phyloP scores from a whole-genome alignment of 2,797 vertebrate species.

The Taenioides sp. region DNA sequence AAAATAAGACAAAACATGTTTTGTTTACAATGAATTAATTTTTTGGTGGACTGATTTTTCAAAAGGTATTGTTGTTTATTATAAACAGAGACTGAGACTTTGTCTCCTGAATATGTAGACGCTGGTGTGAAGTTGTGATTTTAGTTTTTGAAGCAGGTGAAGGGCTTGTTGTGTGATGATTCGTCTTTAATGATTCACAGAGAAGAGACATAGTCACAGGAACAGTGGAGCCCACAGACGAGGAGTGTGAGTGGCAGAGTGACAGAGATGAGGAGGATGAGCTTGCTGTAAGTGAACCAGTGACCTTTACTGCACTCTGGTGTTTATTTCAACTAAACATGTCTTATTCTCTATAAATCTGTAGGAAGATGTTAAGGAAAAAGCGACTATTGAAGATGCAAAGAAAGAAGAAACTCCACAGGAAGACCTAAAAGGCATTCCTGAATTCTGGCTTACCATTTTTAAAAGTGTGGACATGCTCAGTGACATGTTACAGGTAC shows the following conservation, averaged over 20 bases:
- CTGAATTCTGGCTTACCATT: constrained; percentile 98
- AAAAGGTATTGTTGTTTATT: no score
- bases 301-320: background rate
- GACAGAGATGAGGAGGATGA: constrained; percentile 93
- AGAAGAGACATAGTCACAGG: constrained; percentile 90
- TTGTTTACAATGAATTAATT: background rate
- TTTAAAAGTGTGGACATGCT: constrained; percentile 97
- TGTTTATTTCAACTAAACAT: background rate
- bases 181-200: constrained; percentile 58
- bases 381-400: constrained; percentile 87
- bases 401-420: constrained; percentile 81
- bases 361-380: constrained; percentile 90
- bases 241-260: constrained; percentile 93
- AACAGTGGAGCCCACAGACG: constrained; percentile 90
- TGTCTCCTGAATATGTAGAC: no score
- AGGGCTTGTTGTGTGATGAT: background rate
- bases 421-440: constrained; percentile 88
- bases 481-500: constrained; percentile 90
- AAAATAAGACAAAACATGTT: background rate
- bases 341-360: background rate
- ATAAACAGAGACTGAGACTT: no score
- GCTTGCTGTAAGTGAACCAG: constrained; percentile 83
- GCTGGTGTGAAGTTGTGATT: background rate
- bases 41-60: no score
- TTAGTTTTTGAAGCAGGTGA: background rate